Percentiles rank a stretch among this genome's conserved stretches.
phyloP scores from a whole-genome alignment of 1,140 invertebrate species.

The Drosophila ambigua region DNA sequence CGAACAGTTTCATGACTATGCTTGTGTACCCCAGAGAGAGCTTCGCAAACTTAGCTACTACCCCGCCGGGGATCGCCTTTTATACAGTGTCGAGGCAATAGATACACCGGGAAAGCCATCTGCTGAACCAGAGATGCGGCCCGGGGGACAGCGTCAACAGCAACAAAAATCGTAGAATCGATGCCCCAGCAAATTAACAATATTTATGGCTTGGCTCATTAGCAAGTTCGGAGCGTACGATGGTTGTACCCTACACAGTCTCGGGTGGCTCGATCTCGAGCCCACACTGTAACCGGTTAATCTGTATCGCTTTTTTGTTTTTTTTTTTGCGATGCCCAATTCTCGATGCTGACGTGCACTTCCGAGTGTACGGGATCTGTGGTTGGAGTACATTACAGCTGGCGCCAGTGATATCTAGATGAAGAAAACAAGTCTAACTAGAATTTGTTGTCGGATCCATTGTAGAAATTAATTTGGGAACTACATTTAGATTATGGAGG shows the following conservation, averaged over 20 bases:
- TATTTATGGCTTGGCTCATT: conserved; percentile 44
- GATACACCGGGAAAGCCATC: conserved; percentile 1
- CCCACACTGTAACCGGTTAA: conserved; percentile 40
- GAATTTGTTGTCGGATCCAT: too few relatives aligned
- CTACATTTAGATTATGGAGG: too few relatives aligned
- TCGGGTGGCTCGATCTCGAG: conserved; percentile 5
- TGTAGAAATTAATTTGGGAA: too few relatives aligned
- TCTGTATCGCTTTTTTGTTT: neutral
- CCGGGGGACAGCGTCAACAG: conserved; percentile 22
- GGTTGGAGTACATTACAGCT: too few relatives aligned
- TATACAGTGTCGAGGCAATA: conserved; percentile 32
- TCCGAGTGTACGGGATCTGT: too few relatives aligned
- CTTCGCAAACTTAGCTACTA: conserved; percentile 33
- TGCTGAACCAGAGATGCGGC: neutral
- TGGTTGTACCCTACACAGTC: conserved; percentile 10
- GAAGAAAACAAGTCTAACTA: too few relatives aligned
- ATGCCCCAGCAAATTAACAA: conserved; percentile 12
- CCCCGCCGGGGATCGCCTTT: conserved; percentile 17
- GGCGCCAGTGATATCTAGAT: too few relatives aligned
- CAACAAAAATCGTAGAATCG: neutral
- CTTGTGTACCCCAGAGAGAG: conserved; percentile 33
- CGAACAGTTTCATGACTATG: conserved; percentile 53
- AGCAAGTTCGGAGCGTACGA: conserved; percentile 36
- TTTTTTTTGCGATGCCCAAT: too few relatives aligned
- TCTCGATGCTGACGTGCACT: too few relatives aligned